Percentiles rank a stretch among this genome's conserved stretches.
phyloP scores from a whole-genome alignment of 2,888 invertebrate genomes.

The Encarsia formosa region DNA sequence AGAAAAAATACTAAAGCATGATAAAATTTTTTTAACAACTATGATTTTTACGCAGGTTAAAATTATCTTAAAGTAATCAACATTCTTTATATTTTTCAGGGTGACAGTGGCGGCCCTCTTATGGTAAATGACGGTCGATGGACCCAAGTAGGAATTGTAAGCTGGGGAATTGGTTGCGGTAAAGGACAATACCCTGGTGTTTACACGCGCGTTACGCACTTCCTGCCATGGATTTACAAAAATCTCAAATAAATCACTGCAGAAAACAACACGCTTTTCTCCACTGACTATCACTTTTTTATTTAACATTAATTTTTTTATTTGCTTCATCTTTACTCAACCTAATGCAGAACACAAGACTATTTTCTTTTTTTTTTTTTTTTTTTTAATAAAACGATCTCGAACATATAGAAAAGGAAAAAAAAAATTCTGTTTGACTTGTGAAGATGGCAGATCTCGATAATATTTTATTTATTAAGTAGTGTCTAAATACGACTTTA shows the following conservation, averaged over 20 bases:
- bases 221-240: constrained; percentile 82
- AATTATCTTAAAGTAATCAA: constrained; percentile 1
- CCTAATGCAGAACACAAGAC: constrained; percentile 5
- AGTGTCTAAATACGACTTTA: constrained; percentile 2
- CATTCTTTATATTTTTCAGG: constrained; percentile 54
- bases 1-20: neutral
- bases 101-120: constrained; percentile 84
- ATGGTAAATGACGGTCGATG: constrained; percentile 75
- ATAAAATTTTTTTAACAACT: neutral
- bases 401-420: constrained; percentile 12
- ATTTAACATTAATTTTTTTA: neutral
- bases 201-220: constrained; percentile 78
- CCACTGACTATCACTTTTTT: constrained; percentile 2
- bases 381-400: neutral
- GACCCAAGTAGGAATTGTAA: constrained; percentile 83
- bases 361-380: constrained; percentile 6
- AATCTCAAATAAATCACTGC: constrained; percentile 61
- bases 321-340: constrained; percentile 16
- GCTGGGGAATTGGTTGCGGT: constrained; percentile 89
- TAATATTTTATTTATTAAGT: constrained; percentile 16
- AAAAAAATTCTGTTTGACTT: constrained; percentile 7
- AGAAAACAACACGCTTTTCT: constrained; percentile 12
- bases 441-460: constrained; percentile 19
- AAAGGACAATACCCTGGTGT: constrained; percentile 90
- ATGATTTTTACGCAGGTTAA: neutral